These are phyloP conservation scores for Babyrousa celebensis DNA, from an alignment of 2,797 vertebrate species.

Conservation along the genomic window DNA sequence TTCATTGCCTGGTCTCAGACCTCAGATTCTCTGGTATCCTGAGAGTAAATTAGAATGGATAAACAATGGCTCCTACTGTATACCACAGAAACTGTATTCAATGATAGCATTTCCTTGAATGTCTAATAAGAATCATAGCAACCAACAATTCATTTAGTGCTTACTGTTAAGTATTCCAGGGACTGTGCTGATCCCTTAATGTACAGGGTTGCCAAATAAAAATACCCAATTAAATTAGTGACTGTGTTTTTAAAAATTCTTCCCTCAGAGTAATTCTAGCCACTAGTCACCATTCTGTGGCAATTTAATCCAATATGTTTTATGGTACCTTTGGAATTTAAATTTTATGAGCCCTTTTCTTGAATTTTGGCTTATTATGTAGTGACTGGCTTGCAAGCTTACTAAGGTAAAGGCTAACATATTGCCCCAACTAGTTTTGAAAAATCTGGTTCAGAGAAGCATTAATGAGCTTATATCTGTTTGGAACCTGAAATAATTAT, in stretches of 20 bases:
- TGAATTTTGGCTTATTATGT: conserved; percentile 50
- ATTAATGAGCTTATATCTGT: conserved; percentile 16
- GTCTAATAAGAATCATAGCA: conserved; percentile 24
- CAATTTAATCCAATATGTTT: conserved; percentile 49
- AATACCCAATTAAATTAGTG: background rate
- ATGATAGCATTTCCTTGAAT: conserved; percentile 33
- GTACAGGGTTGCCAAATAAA: conserved; percentile 51
- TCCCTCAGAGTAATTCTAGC: background rate
- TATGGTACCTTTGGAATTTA: conserved; percentile 25
- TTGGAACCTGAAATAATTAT: conserved; percentile 33
- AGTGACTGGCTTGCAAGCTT: conserved; percentile 29
- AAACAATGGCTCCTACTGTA: too few species aligned
- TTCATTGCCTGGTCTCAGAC: background rate
- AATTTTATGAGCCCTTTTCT: conserved; percentile 40
- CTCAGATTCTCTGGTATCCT: conserved; percentile 17
- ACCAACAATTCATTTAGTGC: background rate
- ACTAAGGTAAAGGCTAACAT: conserved; percentile 24
- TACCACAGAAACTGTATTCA: background rate
- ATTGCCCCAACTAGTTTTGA: conserved; percentile 12
- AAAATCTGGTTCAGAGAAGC: conserved; percentile 12
- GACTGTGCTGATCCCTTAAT: background rate
- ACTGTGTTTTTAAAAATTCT: background rate
- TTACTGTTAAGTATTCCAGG: background rate
- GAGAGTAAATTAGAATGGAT: background rate
- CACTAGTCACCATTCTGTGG: background rate